Conservation (phyloP, 2,797 vertebrate genomes). For the Brotula barbata region DNA sequence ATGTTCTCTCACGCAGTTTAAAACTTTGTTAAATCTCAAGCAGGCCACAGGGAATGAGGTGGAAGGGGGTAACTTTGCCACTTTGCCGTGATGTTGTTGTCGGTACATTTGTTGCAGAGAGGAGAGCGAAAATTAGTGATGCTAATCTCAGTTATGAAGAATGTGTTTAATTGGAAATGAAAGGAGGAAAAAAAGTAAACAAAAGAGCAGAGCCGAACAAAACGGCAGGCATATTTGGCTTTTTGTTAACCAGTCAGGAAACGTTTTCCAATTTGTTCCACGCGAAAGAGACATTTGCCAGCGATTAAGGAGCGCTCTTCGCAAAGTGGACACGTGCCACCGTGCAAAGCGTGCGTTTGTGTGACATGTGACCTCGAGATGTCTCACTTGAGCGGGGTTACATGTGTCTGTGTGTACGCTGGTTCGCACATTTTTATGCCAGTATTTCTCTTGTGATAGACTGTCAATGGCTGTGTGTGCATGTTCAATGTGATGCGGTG, state of each 20-base stretch:
- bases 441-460: slow-evolving; percentile 36
- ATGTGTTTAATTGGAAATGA: slow-evolving; percentile 72
- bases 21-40: slow-evolving; percentile 28
- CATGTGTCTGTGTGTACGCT: slow-evolving; percentile 20
- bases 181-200: slow-evolving; percentile 13
- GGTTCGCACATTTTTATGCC: slow-evolving; percentile 27
- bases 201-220: slow-evolving; percentile 12
- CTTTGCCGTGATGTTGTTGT: slow-evolving; percentile 54
- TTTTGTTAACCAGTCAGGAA: slow-evolving; percentile 69
- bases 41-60: slow-evolving; percentile 19
- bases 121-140: slow-evolving; percentile 67
- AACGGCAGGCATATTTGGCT: slow-evolving; percentile 51
- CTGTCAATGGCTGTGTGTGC: slow-evolving; percentile 31
- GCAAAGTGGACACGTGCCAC: not conserved
- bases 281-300: slow-evolving; percentile 72
- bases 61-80: slow-evolving; percentile 58
- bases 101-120: slow-evolving; percentile 61
- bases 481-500: slow-evolving; percentile 24
- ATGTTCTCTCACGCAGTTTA: slow-evolving; percentile 44
- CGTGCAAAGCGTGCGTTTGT: not conserved
- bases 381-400: slow-evolving; percentile 23
- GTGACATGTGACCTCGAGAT: slow-evolving; percentile 9
- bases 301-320: slow-evolving; percentile 73
- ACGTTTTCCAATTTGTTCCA: slow-evolving; percentile 59
- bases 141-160: slow-evolving; percentile 67